These are phyloP conservation scores for Malurus leucopterus DNA, from an alignment of 2,797 vertebrate genomes.

Conservation along the genomic window DNA sequence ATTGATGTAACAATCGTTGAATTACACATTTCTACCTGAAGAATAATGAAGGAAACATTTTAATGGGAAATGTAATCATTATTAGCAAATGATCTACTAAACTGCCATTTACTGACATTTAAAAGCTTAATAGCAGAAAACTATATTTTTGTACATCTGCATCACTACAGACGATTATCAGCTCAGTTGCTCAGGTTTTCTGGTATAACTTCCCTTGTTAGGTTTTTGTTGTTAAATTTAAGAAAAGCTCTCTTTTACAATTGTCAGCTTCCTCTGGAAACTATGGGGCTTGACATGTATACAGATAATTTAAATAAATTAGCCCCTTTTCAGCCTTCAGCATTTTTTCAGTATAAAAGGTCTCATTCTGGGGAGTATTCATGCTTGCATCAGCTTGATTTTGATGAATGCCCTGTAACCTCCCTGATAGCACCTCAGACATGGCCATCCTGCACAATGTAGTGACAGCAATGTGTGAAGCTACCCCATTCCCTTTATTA, in stretches of 20 bases:
- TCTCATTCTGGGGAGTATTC: conserved; percentile 64
- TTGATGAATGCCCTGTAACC: conserved; percentile 68
- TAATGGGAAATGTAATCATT: conserved; percentile 84
- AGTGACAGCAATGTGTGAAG: conserved; percentile 24
- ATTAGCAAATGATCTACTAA: conserved; percentile 82
- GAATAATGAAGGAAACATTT: conserved; percentile 84
- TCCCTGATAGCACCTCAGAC: conserved; percentile 60
- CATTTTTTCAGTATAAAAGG: conserved; percentile 66
- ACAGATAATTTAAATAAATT: conserved; percentile 75
- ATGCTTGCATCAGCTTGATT: conserved; percentile 72
- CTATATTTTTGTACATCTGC: conserved; percentile 60
- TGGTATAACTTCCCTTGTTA: conserved; percentile 37
- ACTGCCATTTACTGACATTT: conserved; percentile 80
- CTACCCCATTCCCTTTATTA: background rate
- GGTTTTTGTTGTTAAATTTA: conserved; percentile 56
- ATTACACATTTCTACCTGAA: conserved; percentile 83
- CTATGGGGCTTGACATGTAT: conserved; percentile 65
- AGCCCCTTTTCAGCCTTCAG: conserved; percentile 72
- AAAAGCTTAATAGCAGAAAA: conserved; percentile 72
- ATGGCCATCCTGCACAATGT: conserved; percentile 2
- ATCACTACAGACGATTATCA: conserved; percentile 46
- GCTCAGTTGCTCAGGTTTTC: conserved; percentile 36
- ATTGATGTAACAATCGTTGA: conserved; percentile 83
- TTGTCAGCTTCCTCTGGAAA: conserved; percentile 67
- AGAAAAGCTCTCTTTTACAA: conserved; percentile 61